Conservation (phyloP, 92 coral and sea anemone species). For the Ricordea florida region DNA sequence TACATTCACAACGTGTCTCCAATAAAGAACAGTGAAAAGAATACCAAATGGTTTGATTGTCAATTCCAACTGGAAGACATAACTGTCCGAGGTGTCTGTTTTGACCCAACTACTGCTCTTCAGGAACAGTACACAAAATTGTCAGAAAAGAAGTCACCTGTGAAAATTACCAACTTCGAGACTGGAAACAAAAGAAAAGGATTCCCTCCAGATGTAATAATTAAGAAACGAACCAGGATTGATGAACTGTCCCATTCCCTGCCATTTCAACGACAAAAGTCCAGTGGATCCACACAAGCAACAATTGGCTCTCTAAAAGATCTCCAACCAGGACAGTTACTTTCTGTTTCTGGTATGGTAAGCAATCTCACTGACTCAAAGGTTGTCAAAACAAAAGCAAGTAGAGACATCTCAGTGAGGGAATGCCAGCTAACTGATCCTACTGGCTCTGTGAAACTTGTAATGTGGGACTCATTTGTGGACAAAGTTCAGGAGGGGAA, state of each 20-base stretch:
- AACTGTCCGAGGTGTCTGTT: slow-evolving; percentile 29
- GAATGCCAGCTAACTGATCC: slow-evolving; percentile 55
- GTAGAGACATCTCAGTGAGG: no score
- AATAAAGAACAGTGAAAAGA: slow-evolving; percentile 28
- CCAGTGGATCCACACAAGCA: not conserved
- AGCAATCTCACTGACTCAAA: slow-evolving; percentile 4
- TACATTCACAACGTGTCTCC: slow-evolving; percentile 37
- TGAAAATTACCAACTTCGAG: slow-evolving; percentile 28
- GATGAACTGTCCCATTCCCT: no score
- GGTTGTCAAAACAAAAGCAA: not conserved
- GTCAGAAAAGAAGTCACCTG: slow-evolving; percentile 40
- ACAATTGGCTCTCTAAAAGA: slow-evolving; percentile 23
- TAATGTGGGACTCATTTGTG: slow-evolving; percentile 41
- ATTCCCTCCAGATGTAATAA: no score
- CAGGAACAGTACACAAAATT: slow-evolving; percentile 15
- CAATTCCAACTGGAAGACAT: slow-evolving; percentile 30
- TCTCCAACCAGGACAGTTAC: not conserved
- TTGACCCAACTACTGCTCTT: no score
- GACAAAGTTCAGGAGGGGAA: slow-evolving; percentile 14
- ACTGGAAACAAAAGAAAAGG: slow-evolving; percentile 29
- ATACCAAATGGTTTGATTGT: slow-evolving; percentile 48
- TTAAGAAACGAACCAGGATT: no score
- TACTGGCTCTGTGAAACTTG: slow-evolving; percentile 47
- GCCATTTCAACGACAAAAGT: no score
- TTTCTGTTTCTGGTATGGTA: not conserved